Percentiles rank a stretch among this genome's conserved stretches.
Conservation (phyloP, 2,797 vertebrate species). For the Hemibagrus guttatus region DNA sequence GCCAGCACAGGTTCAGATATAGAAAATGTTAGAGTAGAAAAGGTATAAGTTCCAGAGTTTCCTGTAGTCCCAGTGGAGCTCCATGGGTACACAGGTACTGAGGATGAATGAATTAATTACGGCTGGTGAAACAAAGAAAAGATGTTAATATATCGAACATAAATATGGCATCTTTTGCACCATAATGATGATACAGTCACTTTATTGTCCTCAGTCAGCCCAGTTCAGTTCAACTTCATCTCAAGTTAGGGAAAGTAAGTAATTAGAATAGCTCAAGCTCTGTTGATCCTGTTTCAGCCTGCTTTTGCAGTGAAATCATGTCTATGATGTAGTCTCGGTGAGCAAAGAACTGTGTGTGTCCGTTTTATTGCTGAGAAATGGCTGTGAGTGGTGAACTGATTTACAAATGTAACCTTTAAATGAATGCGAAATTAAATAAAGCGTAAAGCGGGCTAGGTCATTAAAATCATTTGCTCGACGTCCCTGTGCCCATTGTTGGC, state of each 20-base stretch:
- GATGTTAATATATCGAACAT: not conserved
- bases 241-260: too few relatives aligned
- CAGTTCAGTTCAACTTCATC: not conserved
- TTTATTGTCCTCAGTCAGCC: not conserved
- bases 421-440: not conserved
- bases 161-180: not conserved
- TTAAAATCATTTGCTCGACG: not conserved
- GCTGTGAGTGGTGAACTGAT: not conserved
- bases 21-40: not conserved
- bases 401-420: slow-evolving; percentile 14
- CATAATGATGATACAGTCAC: not conserved
- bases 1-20: not conserved
- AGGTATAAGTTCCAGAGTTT: not conserved
- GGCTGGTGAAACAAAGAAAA: not conserved
- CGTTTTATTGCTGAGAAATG: not conserved
- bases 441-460: not conserved
- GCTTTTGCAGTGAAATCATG: not conserved
- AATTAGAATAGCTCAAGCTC: not conserved
- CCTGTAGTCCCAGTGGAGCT: not conserved
- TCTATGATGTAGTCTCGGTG: not conserved
- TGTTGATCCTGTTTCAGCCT: not conserved
- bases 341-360: not conserved
- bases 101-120: not conserved
- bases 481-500: not conserved
- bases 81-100: not conserved